Base-by-base conservation (phyloP, 2,888 invertebrate genomes). In the Apoda limacodes region DNA sequence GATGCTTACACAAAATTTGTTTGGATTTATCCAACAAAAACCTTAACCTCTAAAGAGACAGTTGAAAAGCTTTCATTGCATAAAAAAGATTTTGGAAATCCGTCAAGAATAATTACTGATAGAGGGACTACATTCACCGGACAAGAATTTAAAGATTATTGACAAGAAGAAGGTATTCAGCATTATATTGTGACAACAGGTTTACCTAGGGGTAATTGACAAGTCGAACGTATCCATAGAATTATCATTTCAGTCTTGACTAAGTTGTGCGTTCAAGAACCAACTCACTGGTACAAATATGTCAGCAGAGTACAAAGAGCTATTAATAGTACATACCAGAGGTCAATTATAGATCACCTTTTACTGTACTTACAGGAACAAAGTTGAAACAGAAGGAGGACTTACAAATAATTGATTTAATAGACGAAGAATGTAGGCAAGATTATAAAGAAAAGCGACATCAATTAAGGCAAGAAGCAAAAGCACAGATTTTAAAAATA, bases 51-150 rank as follows among this genome's bases (percentile, higher is more conserved):
- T 3, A 24, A 24, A 11, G 24, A 24, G 12, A 24, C 24, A 7
- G 14, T 25, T 25, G 25, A 25, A 9, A 25, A 25, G 10, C 15
- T 25, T 3, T 15, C 13, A 14, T 10, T 29, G 9, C 25, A 32
- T 15, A 25, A 32, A 14, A 25, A 34, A 20, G 22, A 22, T 13
- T 26, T 22, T 19, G 34, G 34, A 12, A 34, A 34, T 13, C 30
- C 32, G 9, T 12, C 9, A 2, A 25, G 34, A 25, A 34, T 34
- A 2, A 26, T 30, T 6, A 29, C 22, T 17, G 30, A 34, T 10
- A 25, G 23, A 22, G 30, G 26, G 10, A 34, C 34, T 10, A 30
- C 30, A 10, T 34, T 30, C 4, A 34, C 30, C 7, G 14, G 22
- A 9, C 25, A 26, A n/a, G 34, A 34, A 1, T 34, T 30, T 10